Percentiles rank a stretch among this genome's conserved stretches.
These are phyloP conservation scores for Scaptomyza reducta DNA, from an alignment of 2,888 invertebrate species.

Conservation along the genomic window DNA sequence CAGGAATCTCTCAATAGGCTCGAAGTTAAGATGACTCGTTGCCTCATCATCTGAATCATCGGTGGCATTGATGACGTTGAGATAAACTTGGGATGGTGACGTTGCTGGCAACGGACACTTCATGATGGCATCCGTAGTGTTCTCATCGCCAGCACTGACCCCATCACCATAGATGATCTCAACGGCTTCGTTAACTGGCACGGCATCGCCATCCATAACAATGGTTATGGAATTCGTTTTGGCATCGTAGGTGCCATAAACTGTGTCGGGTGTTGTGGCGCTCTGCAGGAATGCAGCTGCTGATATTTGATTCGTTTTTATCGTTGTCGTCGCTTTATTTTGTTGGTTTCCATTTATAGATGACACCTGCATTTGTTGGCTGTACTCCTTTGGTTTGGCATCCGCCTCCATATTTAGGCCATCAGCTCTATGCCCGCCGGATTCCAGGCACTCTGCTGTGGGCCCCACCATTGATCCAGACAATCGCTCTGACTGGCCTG, in stretches of 20 bases:
- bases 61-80: conserved; percentile 70
- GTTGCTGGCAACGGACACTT: conserved; percentile 76
- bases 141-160: conserved; percentile 69
- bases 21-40: conserved; percentile 69
- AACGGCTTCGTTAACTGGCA: conserved; percentile 85
- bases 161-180: conserved; percentile 84
- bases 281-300: conserved; percentile 49
- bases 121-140: conserved; percentile 69
- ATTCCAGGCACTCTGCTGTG: conserved; percentile 93
- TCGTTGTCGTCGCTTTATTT: conserved; percentile 36
- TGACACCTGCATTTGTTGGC: conserved; percentile 50
- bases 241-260: conserved; percentile 90
- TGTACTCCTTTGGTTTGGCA: conserved; percentile 20
- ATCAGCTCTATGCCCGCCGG: conserved; percentile 86
- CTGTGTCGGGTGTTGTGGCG: conserved; percentile 85
- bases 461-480: conserved; percentile 93
- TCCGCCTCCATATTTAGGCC: conserved; percentile 40
- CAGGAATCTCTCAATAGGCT: conserved; percentile 80
- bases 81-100: conserved; percentile 80
- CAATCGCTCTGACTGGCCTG: conserved; percentile 85
- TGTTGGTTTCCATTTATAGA: conserved; percentile 61
- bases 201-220: conserved; percentile 86
- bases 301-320: conserved; percentile 31
- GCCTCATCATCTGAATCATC: conserved; percentile 75
- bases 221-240: conserved; percentile 90